Base-by-base conservation (phyloP, 2,113 vertebrate species). In the Paracanthobrama guichenoti region DNA sequence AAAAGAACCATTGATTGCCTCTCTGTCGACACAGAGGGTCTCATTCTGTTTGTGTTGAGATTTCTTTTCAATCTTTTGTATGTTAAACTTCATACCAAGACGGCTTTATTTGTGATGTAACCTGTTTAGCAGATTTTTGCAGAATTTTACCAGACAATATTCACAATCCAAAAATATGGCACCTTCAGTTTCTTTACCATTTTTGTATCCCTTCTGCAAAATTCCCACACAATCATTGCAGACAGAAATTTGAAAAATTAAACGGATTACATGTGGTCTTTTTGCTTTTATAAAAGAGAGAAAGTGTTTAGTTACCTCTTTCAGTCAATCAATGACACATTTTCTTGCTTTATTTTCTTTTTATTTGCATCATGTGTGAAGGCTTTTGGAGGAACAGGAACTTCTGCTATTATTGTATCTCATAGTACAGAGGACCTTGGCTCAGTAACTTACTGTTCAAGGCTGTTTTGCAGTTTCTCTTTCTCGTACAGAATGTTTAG, bases 341-440 rank as follows among this genome's bases (percentile, higher is more conserved):
- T 50, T 50, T 50, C 48, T 16, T 50, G 18, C 2, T 50, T 50
- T 50, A 46, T 39, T 39, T 39, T 6, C 3, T 46, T 46, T 46
- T 13, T 46, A 46, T 46, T 46, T 46, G 11, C 44, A 46, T 46
- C 8, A 10, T 59, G 48, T 57, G 12, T 78, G 42, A 79, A 28
- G 57, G 57, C 35, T 26, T n/a, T 46, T 18, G 4, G 20, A 60
- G 20, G 26, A 79, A 79, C 76, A 60, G 22, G 0, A 42, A 44
- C 39, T 79, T 79, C 39, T 79, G 75, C 75, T 78, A 7, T 74
- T 53, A 53, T 75, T 77, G 10, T 18, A 9, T 48, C 39, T 64
- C 16, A 66, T 44, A 79, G 77, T 48, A 66, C 4, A 66, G 78
- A 80, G 11, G 60, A 66, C 78, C 59, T 64, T 80, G 60, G 16